Evolutionary conservation across 2,888 invertebrate species (phyloP), one percentile per base, ranked within the genome.

Genomic region (Blera fallax): DNA sequence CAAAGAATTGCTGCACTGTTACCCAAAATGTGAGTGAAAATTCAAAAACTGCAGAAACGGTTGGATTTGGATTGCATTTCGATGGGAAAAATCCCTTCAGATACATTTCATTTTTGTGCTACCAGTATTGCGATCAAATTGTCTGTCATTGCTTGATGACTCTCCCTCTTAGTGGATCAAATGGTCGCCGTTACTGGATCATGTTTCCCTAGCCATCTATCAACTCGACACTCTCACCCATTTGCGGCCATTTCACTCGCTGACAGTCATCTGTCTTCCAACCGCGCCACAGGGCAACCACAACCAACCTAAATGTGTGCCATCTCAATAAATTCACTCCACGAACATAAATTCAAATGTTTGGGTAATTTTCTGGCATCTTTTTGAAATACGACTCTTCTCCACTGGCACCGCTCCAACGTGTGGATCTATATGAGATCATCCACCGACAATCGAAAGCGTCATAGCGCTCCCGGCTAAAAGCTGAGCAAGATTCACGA

Each of bases 331-430:
- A 84, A 84, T 84, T 58, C 64, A 40, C 58, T 60, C 74, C 32
- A 52, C 74, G 79, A 79, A 74, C 52, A 84, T 54, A 79, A 78
- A 81, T 84, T 79, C 73, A 84, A 79, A 84, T 70, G 78, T 83
- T 79, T 78, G 64, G 73, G 70, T 52, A 70, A 84, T 80, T 70
- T 70, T 84, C 67, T 78, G 83, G 69, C 78, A 83, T 64, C 64
- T 69, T 65, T 84, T 54, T 73, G 52, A 77, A 83, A 83, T 64
- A 74, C 73, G 67, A 78, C 34, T 74, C 62, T 56, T 27, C 32
- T 67, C 45, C 32, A n/a, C 29, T 85, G 85, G 85, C 80, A 85
- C 10, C 40, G 67, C 24, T 72, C 85, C 85, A 84, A 69, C 21
- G 37, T 21, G 18, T 6, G n/a, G 27, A 56, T 24, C 64, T 69